Evolutionary conservation across 2,888 invertebrate genomes (phyloP).

Genomic region (Ennomos fuscantarius): DNA sequence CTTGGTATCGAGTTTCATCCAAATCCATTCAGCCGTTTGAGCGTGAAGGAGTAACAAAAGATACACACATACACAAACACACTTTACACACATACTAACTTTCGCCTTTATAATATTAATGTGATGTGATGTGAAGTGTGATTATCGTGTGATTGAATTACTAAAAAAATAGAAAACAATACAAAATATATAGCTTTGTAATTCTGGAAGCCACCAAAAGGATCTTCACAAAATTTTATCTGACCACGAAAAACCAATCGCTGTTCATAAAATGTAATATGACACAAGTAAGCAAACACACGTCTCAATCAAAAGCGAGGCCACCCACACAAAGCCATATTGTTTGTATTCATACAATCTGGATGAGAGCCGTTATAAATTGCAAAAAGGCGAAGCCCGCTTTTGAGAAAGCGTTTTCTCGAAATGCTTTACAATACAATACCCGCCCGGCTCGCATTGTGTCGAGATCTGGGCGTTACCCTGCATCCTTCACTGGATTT

Average conservation of each 20-base stretch:
- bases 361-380: slow-evolving; percentile 76
- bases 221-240: background rate
- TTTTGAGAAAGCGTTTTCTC: slow-evolving; percentile 78
- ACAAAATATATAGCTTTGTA: too few relatives aligned
- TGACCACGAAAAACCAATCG: background rate
- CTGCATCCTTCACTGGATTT: slow-evolving; percentile 64
- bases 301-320: slow-evolving; percentile 50
- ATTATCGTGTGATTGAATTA: too few relatives aligned
- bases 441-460: slow-evolving; percentile 68
- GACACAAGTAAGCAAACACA: slow-evolving; percentile 37
- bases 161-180: too few relatives aligned
- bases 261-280: slow-evolving; percentile 15
- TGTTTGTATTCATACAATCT: slow-evolving; percentile 73
- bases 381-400: slow-evolving; percentile 75
- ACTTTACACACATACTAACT: too few relatives aligned
- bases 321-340: slow-evolving; percentile 52
- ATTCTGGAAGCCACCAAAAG: background rate
- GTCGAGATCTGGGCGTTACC: slow-evolving; percentile 67
- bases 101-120: too few relatives aligned
- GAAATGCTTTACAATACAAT: slow-evolving; percentile 80
- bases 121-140: too few relatives aligned
- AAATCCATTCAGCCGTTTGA: too few relatives aligned
- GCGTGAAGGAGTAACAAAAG: too few relatives aligned
- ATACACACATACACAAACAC: too few relatives aligned
- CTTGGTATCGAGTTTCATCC: too few relatives aligned